Evolutionary conservation across 1,140 invertebrate genomes (phyloP).

Genomic region (Drosophila guanche): DNA sequence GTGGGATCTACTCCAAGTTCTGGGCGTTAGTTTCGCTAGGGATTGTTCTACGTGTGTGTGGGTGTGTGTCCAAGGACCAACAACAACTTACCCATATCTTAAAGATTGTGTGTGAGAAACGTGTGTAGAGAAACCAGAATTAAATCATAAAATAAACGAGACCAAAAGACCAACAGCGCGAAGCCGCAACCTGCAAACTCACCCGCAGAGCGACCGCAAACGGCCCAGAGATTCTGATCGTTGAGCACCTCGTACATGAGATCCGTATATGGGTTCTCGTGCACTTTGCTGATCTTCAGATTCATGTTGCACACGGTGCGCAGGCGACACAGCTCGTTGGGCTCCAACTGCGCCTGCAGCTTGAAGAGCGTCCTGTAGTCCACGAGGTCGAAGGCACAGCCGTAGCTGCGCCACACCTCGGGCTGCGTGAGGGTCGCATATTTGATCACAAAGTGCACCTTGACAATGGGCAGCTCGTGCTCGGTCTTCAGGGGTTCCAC

Average conservation of each 20-base stretch:
- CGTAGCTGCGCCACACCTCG: conserved; percentile 84
- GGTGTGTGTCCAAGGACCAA: conserved; percentile 19
- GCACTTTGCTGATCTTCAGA: conserved; percentile 87
- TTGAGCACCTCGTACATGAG: conserved; percentile 97
- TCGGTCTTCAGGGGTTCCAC: conserved; percentile 85
- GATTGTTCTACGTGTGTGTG: conserved; percentile 13
- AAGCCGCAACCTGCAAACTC: conserved; percentile 28
- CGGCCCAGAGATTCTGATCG: conserved; percentile 96
- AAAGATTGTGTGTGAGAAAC: conserved; percentile 38
- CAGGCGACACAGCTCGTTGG: conserved; percentile 94
- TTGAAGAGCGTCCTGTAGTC: conserved; percentile 91
- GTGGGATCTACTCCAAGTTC: neutral
- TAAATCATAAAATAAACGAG: conserved; percentile 50
- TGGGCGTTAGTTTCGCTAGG: neutral
- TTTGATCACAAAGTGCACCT: conserved; percentile 88
- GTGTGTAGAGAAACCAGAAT: conserved; percentile 60
- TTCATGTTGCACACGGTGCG: conserved; percentile 94
- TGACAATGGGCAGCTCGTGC: conserved; percentile 85
- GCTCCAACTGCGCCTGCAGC: conserved; percentile 91
- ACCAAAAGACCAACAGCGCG: conserved; percentile 3
- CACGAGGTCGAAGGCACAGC: conserved; percentile 86
- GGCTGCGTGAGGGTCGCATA: conserved; percentile 86
- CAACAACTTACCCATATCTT: conserved; percentile 68
- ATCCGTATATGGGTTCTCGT: conserved; percentile 84
- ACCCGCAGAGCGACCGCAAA: conserved; percentile 93